Percentiles rank a stretch among this genome's conserved stretches.
Evolutionary conservation across 2,113 vertebrate genomes (phyloP).

Genomic region (Ellobius talpinus): DNA sequence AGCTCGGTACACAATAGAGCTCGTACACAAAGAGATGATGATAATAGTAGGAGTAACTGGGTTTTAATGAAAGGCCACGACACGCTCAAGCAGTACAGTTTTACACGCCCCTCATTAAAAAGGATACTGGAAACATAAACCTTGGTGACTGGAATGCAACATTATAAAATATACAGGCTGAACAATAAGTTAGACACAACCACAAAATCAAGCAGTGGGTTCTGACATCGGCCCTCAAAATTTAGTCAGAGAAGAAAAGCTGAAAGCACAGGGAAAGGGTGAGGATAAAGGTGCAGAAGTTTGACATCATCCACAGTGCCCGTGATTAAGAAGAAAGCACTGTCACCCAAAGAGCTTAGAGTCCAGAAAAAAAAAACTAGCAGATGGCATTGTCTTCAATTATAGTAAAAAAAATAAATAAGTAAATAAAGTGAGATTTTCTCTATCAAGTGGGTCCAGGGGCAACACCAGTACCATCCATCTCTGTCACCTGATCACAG

Average conservation of each 20-base stretch:
- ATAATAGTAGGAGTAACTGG: not conserved
- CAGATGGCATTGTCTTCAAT: not conserved
- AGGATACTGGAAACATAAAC: not conserved
- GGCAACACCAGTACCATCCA: too few species aligned
- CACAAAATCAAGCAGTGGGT: conserved; percentile 3
- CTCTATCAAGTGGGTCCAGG: not conserved
- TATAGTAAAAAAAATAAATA: not conserved
- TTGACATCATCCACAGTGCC: not conserved
- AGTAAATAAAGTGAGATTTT: too few species aligned
- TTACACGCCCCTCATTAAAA: not conserved
- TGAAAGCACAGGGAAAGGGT: not conserved
- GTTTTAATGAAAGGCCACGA: not conserved
- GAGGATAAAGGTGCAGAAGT: not conserved
- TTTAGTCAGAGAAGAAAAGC: not conserved
- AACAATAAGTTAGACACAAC: not conserved
- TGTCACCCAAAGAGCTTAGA: not conserved
- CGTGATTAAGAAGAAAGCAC: not conserved
- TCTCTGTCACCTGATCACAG: not conserved
- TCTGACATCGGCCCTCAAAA: not conserved
- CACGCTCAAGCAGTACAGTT: not conserved
- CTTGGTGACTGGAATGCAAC: not conserved
- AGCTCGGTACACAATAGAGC: not conserved
- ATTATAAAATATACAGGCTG: not conserved
- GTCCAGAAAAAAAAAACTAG: not conserved
- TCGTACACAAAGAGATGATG: not conserved